Conservation (phyloP, 2,888 invertebrate genomes). For the Lepetodrilus schrolli region DNA sequence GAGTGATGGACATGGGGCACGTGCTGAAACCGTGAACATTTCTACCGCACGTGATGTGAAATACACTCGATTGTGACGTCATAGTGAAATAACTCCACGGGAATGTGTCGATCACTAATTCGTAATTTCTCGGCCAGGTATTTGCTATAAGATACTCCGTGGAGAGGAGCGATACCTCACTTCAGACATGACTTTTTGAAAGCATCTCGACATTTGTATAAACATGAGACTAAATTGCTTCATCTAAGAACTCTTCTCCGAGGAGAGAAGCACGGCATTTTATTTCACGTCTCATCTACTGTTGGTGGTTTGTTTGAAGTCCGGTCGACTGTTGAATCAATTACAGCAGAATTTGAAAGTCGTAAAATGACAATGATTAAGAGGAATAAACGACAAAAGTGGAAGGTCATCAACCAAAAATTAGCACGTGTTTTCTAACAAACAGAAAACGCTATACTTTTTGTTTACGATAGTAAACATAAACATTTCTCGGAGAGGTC, state of each 20-base stretch:
- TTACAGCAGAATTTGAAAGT: not conserved
- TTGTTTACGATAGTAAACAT: too few relatives aligned
- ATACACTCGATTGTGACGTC: conserved; percentile 9
- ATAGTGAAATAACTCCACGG: conserved; percentile 7
- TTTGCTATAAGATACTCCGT: not conserved
- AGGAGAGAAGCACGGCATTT: not conserved
- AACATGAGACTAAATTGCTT: conserved; percentile 12
- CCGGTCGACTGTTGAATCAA: conserved; percentile 20
- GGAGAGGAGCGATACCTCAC: not conserved
- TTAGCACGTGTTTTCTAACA: too few relatives aligned
- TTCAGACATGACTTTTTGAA: not conserved
- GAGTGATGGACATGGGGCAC: not conserved
- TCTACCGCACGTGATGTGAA: not conserved
- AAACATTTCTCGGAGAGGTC: too few relatives aligned
- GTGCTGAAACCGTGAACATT: not conserved
- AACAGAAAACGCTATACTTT: too few relatives aligned
- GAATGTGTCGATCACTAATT: not conserved
- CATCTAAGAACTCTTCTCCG: not conserved
- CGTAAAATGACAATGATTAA: conserved; percentile 19
- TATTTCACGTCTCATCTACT: conserved; percentile 15
- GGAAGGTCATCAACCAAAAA: not conserved
- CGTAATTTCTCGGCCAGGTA: not conserved
- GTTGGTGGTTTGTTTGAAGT: not conserved
- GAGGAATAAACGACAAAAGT: conserved; percentile 10
- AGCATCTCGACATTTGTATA: conserved; percentile 15